phyloP scores from a whole-genome alignment of 2,113 vertebrate species.

The Oreochromis spilurus region DNA sequence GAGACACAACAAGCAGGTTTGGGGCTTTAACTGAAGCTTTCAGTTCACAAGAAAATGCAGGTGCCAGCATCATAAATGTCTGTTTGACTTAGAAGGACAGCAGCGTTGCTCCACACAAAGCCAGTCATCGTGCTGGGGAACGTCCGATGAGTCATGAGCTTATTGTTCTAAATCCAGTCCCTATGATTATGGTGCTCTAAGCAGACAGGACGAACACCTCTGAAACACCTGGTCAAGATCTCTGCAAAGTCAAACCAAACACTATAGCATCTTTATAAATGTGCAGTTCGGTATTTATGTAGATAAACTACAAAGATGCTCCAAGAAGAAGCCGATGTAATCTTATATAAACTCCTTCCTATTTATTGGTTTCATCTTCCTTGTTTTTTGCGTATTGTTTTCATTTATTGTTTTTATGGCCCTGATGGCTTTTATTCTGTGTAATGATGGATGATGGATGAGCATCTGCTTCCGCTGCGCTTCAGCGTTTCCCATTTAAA shows the following conservation, averaged over 20 bases:
- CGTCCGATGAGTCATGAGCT: conserved; percentile 41
- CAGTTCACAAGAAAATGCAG: neutral
- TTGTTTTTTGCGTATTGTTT: neutral
- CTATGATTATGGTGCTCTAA: conserved; percentile 30
- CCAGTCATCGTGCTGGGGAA: neutral
- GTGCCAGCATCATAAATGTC: neutral
- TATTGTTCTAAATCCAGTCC: conserved; percentile 65
- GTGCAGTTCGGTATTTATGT: neutral
- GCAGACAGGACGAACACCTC: neutral
- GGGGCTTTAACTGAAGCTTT: neutral
- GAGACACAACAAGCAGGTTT: neutral
- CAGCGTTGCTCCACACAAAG: neutral
- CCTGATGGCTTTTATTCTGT: neutral
- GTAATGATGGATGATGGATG: neutral
- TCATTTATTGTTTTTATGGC: neutral
- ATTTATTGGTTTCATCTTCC: neutral
- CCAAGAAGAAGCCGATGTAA: neutral
- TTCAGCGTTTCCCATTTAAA: neutral
- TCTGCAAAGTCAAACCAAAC: neutral
- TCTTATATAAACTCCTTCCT: neutral
- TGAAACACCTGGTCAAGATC: neutral
- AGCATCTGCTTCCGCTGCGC: neutral
- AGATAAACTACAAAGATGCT: neutral
- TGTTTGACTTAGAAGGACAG: neutral
- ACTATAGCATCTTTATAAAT: neutral